Percentiles rank a stretch among this genome's conserved stretches.
These are phyloP conservation scores for Drosophila miranda DNA, from an alignment of 1,140 invertebrate species.

Conservation along the genomic window DNA sequence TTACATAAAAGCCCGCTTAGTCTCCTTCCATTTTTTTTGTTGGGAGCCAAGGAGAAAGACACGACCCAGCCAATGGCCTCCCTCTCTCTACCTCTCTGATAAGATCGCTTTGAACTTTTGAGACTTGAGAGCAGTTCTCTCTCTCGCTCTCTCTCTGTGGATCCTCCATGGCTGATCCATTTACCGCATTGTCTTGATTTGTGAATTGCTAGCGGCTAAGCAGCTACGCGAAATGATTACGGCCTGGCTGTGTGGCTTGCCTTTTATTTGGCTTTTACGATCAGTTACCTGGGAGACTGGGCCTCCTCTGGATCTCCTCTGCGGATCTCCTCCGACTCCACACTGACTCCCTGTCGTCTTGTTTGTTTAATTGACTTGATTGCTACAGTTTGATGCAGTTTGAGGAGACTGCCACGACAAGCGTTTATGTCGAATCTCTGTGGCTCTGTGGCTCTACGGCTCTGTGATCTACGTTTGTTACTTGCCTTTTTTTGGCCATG, in stretches of 20 bases:
- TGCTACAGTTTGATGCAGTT: conserved; percentile 64
- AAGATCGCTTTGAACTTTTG: conserved; percentile 61
- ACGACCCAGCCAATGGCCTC: conserved; percentile 60
- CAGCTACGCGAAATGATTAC: conserved; percentile 51
- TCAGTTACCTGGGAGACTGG: conserved; percentile 1
- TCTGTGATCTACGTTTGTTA: conserved; percentile 9
- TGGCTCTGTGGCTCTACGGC: conserved; percentile 18
- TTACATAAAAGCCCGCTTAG: conserved; percentile 73
- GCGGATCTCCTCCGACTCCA: conserved; percentile 1
- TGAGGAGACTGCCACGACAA: conserved; percentile 52
- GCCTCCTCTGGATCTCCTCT: conserved; percentile 3
- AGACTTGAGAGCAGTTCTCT: conserved; percentile 44
- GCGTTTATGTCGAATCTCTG: conserved; percentile 48
- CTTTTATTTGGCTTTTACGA: conserved; percentile 45
- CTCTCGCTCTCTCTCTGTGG: conserved; percentile 7
- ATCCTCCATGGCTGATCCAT: conserved; percentile 53
- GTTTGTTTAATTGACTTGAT: conserved; percentile 81
- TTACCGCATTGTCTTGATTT: conserved; percentile 68
- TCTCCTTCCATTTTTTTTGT: conserved; percentile 11
- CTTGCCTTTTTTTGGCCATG: conserved; percentile 34
- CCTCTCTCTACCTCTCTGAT: conserved; percentile 20
- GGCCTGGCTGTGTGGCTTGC: conserved; percentile 16
- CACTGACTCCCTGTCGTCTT: conserved; percentile 40
- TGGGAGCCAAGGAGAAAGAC: conserved; percentile 67
- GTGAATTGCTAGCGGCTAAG: conserved; percentile 33